Base-by-base conservation (phyloP, 2,888 invertebrate species). In the Podabrus alpinus region DNA sequence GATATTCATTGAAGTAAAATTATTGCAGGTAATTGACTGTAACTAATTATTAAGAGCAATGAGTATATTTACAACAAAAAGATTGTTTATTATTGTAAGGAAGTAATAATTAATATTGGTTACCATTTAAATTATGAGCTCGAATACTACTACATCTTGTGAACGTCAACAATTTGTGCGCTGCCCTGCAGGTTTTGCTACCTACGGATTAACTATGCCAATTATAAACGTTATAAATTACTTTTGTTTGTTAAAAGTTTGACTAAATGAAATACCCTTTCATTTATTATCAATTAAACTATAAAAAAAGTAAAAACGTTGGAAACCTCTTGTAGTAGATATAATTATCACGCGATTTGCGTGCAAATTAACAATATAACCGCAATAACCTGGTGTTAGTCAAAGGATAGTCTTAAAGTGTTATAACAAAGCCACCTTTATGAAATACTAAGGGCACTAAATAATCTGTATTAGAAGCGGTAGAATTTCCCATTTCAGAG, bases 391-490 rank as follows among this genome's bases (percentile, higher is more conserved):
- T 45, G n/a, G 45, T 45, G n/a, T 45, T 45, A 45, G 45, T 45
- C 45, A 45, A 45, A 45, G 45, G 45, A 45, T 45, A 45, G 45
- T 45, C 45, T 45, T 45, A 45, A 45, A 45, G 21, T 64, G 19
- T 64, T 64, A 21, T 15, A 68, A 16, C 16, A 29, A 68, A 68
- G 25, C 68, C 24, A 29, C 13, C 59, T 59, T 74, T 71, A 67
- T 74, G 74, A 74, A 74, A 71, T 71, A 74, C 62, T 71, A 60
- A 64, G 15, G 60, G 73, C 16, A 61, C 72, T 70, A 69, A 74
- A 74, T 74, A 75, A 75, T 72, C 62, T 61, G 67, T 60, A 75
- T 68, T 75, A 75, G 64, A 25, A 69, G 68, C 64, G n/a, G 62
- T 66, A 64, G 69, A 75, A 75, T 69, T 72, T 59, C 66, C 66